Conservation (phyloP, 2,888 invertebrate genomes). For the Gonocerus acuteangulatus region DNA sequence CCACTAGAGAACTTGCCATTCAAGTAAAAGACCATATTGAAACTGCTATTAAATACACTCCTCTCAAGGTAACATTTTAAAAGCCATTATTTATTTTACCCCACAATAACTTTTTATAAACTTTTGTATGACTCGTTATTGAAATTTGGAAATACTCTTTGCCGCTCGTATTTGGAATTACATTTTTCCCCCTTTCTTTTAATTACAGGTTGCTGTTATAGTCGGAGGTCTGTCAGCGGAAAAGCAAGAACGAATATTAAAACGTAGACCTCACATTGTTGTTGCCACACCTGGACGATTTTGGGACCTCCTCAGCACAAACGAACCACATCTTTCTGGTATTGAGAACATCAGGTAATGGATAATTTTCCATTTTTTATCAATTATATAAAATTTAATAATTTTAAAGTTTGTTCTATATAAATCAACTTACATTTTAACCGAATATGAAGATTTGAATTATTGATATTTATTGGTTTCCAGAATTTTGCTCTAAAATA, state of each 20-base stretch:
- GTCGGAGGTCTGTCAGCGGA: conserved; percentile 91
- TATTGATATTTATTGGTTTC: too few relatives aligned
- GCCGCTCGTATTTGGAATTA: too few relatives aligned
- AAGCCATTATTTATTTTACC: too few relatives aligned
- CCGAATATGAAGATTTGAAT: too few relatives aligned
- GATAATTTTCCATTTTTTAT: too few relatives aligned
- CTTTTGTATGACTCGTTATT: too few relatives aligned
- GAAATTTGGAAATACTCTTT: too few relatives aligned
- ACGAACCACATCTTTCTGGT: conserved; percentile 61
- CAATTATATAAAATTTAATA: too few relatives aligned
- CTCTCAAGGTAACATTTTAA: conserved; percentile 49
- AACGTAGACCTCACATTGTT: conserved; percentile 76
- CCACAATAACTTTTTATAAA: too few relatives aligned
- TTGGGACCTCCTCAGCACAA: conserved; percentile 84
- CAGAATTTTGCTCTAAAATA: neutral
- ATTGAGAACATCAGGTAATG: conserved; percentile 59
- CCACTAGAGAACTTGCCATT: conserved; percentile 91
- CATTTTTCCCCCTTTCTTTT: too few relatives aligned
- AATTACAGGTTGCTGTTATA: conserved; percentile 67
- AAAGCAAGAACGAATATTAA: conserved; percentile 84
- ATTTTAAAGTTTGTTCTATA: too few relatives aligned
- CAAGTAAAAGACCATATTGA: conserved; percentile 84
- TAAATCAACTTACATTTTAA: too few relatives aligned
- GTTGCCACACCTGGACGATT: conserved; percentile 95
- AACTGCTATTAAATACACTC: conserved; percentile 71